A percentile compares a stretch with the other conserved stretches of the same genome.
phyloP scores from a whole-genome alignment of 2,113 vertebrate species.

The Gavialis gangeticus region DNA sequence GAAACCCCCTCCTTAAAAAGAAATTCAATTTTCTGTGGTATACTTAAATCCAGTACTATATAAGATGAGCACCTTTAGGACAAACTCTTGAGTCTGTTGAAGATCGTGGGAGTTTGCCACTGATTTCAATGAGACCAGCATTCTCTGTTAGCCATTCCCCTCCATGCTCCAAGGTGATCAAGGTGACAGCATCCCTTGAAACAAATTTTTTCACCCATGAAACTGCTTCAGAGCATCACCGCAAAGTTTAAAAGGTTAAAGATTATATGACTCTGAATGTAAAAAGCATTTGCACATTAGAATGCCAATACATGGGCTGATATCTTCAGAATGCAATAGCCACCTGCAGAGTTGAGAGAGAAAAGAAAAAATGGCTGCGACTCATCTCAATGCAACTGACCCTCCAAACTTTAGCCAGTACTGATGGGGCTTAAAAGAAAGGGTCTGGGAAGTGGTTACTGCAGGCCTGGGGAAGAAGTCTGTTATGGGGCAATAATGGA shows the following conservation, averaged over 20 bases:
- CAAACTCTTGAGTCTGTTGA: too few species aligned
- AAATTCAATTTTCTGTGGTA: too few species aligned
- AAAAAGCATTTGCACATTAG: neutral
- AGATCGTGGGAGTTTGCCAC: too few species aligned
- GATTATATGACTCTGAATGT: neutral
- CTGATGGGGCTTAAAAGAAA: neutral
- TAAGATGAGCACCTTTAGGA: too few species aligned
- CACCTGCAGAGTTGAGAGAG: rapidly evolving
- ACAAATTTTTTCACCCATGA: too few species aligned
- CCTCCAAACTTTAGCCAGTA: neutral
- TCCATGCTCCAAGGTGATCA: too few species aligned
- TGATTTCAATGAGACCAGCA: too few species aligned
- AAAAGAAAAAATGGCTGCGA: rapidly evolving
- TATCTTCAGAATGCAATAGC: neutral
- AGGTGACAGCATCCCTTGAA: too few species aligned
- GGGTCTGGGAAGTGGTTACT: neutral
- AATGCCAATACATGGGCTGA: neutral
- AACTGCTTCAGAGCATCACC: neutral
- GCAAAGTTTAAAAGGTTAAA: neutral
- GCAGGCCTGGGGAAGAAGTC: neutral
- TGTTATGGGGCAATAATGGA: neutral
- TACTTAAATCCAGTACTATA: too few species aligned
- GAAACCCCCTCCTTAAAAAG: too few species aligned
- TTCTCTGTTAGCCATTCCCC: too few species aligned
- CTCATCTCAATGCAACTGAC: neutral